phyloP scores from a whole-genome alignment of 2,888 invertebrate genomes.

The Heliconius cydno region DNA sequence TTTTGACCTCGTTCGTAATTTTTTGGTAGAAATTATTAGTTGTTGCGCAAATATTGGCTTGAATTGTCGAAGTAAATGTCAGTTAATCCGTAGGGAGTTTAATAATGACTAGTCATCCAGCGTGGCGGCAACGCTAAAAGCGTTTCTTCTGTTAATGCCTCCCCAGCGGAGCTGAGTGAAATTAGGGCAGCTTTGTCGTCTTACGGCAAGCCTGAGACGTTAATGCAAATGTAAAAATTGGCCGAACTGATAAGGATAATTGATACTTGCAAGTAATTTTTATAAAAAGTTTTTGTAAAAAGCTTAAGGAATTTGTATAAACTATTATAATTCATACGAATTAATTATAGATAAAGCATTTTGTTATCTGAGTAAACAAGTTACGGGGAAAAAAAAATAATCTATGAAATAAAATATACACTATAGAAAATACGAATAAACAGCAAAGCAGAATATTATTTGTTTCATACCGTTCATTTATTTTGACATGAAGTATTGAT shows the following conservation, averaged over 20 bases:
- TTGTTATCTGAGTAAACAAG: background rate
- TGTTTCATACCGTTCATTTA: background rate
- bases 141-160: constrained; percentile 48
- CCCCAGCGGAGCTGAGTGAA: constrained; percentile 44
- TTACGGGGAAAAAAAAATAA: background rate
- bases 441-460: background rate
- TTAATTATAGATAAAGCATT: background rate
- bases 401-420: background rate
- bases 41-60: constrained; percentile 24
- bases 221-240: constrained; percentile 30
- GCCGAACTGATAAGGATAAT: constrained; percentile 22
- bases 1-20: background rate
- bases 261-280: background rate
- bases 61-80: constrained; percentile 42
- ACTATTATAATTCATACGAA: background rate
- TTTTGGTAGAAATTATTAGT: constrained; percentile 15
- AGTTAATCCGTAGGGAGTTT: constrained; percentile 42
- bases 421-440: background rate
- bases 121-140: constrained; percentile 46
- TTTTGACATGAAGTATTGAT: background rate
- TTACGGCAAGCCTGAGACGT: constrained; percentile 31
- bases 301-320: background rate
- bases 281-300: background rate
- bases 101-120: constrained; percentile 46
- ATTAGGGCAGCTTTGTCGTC: constrained; percentile 46